These are phyloP conservation scores for Chlorops oryzae DNA, from an alignment of 1,140 invertebrate genomes.

Conservation along the genomic window DNA sequence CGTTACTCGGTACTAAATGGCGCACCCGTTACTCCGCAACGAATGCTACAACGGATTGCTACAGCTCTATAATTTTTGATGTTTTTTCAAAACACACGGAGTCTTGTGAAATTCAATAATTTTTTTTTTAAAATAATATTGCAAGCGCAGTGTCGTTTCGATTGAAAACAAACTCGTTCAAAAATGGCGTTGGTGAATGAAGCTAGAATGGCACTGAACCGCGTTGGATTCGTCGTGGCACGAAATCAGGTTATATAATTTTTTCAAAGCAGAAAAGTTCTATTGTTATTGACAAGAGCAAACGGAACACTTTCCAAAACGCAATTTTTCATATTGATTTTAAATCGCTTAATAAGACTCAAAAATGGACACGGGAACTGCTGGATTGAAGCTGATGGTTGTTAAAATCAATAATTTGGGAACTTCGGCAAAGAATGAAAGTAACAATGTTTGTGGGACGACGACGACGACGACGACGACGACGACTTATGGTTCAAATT, in stretches of 20 bases:
- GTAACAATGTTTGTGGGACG: too few relatives aligned
- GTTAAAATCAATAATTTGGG: too few relatives aligned
- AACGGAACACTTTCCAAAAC: neutral
- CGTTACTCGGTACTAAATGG: neutral
- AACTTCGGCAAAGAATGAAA: too few relatives aligned
- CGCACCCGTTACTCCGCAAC: neutral
- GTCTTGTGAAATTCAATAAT: neutral
- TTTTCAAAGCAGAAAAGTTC: too few relatives aligned
- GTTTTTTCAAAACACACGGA: neutral
- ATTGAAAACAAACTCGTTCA: constrained; percentile 13
- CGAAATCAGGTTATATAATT: constrained; percentile 32
- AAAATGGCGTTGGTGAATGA: constrained; percentile 35
- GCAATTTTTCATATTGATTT: neutral
- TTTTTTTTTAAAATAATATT: constrained; percentile 22
- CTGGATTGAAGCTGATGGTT: neutral
- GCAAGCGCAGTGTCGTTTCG: constrained; percentile 47
- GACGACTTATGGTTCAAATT: too few relatives aligned
- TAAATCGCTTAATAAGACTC: neutral
- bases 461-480: too few relatives aligned
- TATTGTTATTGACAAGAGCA: too few relatives aligned
- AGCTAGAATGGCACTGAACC: constrained; percentile 34
- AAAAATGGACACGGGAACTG: neutral
- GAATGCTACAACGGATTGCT: neutral
- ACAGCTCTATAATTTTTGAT: neutral
- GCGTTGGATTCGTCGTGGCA: constrained; percentile 31